Conservation (phyloP, 2,113 vertebrate species). For the Origma solitaria region DNA sequence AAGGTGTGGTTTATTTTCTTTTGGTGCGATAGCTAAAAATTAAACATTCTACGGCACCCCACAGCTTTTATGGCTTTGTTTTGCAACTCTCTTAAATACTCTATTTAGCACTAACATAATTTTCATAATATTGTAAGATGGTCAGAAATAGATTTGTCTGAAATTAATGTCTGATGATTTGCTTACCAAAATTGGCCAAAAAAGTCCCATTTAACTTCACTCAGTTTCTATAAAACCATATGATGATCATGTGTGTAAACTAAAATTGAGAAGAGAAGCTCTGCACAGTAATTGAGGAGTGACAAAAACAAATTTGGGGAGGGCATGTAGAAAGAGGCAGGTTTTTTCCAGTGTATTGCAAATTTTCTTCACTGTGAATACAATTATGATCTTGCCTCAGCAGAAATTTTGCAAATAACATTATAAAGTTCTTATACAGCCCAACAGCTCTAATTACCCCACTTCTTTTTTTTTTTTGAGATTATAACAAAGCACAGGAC, state of each 20-base stretch:
- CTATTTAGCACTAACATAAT: not conserved
- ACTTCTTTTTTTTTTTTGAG: not conserved
- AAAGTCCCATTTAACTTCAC: not conserved
- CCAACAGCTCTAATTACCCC: not conserved
- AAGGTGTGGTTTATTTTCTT: not conserved
- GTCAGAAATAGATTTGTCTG: not conserved
- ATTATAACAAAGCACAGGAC: not conserved
- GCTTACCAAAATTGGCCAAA: not conserved
- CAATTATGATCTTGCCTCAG: not conserved
- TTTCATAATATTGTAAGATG: not conserved
- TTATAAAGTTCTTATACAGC: not conserved
- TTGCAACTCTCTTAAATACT: not conserved
- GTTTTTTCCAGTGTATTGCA: not conserved
- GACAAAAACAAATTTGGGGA: not conserved
- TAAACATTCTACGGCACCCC: not conserved
- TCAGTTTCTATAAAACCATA: not conserved
- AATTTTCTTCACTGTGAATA: not conserved
- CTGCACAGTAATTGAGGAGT: not conserved
- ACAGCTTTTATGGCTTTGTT: not conserved
- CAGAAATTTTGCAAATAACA: not conserved
- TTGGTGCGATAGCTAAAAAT: not conserved
- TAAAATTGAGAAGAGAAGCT: not conserved
- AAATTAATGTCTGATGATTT: not conserved
- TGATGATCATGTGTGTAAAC: not conserved
- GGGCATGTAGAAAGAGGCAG: accelerated